phyloP scores from a whole-genome alignment of 2,888 invertebrate genomes.

The Euphydryas editha region DNA sequence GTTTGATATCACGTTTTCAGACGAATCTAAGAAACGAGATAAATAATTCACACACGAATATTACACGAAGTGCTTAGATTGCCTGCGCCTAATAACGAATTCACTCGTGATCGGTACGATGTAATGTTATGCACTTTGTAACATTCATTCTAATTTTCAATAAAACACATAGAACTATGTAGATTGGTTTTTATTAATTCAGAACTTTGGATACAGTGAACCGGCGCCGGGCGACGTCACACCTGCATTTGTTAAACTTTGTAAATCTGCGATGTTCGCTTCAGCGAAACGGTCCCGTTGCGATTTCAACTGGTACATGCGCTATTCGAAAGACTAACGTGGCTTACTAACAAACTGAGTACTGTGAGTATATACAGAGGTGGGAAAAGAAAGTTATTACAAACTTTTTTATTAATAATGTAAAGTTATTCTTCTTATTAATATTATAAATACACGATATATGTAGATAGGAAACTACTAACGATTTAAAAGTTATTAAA shows the following conservation, averaged over 20 bases:
- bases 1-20: neutral
- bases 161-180: slow-evolving; percentile 9
- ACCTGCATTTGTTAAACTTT: slow-evolving; percentile 46
- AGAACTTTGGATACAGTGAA: slow-evolving; percentile 31
- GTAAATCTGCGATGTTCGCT: slow-evolving; percentile 42
- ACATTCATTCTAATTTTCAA: slow-evolving; percentile 2
- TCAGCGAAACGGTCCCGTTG: slow-evolving; percentile 45
- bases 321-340: slow-evolving; percentile 28
- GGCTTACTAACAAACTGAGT: neutral
- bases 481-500: no score
- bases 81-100: neutral
- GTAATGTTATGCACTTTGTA: slow-evolving; percentile 9
- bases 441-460: no score
- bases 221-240: slow-evolving; percentile 34
- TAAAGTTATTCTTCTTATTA: no score
- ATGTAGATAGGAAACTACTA: no score
- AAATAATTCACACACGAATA: neutral
- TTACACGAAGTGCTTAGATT: neutral
- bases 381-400: no score
- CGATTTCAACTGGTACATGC: slow-evolving; percentile 33
- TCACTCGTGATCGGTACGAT: slow-evolving; percentile 9
- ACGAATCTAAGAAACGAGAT: slow-evolving; percentile 6
- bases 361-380: neutral
- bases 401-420: no score
- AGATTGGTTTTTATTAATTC: slow-evolving; percentile 43